Percentiles rank a stretch among this genome's conserved stretches.
phyloP scores from a whole-genome alignment of 2,888 invertebrate species.

The Phorcus lineatus region DNA sequence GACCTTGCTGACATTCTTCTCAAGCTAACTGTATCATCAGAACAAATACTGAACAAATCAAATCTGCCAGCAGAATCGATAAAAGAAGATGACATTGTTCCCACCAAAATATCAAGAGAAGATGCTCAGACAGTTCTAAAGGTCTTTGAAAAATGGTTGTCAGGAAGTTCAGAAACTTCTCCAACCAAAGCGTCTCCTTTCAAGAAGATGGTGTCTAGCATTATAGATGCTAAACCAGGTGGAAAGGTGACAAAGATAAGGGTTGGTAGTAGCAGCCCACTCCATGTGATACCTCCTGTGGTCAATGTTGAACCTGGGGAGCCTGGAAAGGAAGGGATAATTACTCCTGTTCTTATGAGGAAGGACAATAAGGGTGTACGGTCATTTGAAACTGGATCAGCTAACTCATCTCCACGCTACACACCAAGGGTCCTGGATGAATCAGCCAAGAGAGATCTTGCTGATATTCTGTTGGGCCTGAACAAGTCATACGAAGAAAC shows the following conservation, averaged over 20 bases:
- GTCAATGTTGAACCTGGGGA: background rate
- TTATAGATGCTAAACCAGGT: constrained; percentile 19
- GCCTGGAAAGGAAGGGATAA: constrained; percentile 34
- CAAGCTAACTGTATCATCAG: constrained; percentile 2
- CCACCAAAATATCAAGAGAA: constrained; percentile 31
- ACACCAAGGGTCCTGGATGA: constrained; percentile 21
- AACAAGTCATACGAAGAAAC: background rate
- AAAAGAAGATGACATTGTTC: constrained; percentile 41
- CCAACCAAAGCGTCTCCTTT: background rate
- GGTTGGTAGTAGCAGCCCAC: constrained; percentile 8
- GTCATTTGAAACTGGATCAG: constrained; percentile 6
- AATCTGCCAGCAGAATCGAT: background rate
- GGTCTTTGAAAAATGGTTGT: constrained; percentile 31
- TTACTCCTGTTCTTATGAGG: constrained; percentile 31
- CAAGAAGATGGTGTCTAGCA: constrained; percentile 28
- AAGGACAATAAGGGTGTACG: constrained; percentile 35
- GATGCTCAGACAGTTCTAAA: constrained; percentile 28
- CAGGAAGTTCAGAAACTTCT: background rate
- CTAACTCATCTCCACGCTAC: constrained; percentile 12
- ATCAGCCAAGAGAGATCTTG: constrained; percentile 30
- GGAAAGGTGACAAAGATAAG: constrained; percentile 8
- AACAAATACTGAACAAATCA: background rate
- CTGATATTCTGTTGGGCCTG: constrained; percentile 22
- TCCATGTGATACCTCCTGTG: constrained; percentile 17
- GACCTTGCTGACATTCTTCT: constrained; percentile 34